Percentiles rank a stretch among this genome's conserved stretches.
Evolutionary conservation across 37 sponge, comb jelly and placozoan genomes (phyloP).

Genomic region (Halichondria panicea): DNA sequence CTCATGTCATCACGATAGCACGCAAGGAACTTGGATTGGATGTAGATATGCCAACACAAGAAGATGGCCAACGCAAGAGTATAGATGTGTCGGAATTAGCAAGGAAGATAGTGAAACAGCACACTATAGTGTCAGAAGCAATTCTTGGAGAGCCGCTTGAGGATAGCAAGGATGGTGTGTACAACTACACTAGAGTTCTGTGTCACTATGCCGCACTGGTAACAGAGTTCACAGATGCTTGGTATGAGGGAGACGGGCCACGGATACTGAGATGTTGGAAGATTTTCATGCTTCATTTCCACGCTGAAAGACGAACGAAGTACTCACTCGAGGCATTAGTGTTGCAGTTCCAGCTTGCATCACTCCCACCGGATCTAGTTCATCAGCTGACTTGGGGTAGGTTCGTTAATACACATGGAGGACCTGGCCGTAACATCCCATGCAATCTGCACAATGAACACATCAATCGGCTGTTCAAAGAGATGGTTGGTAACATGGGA

Average conservation of each 20-base stretch:
- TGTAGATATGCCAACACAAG: no score
- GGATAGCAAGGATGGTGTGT: constrained; percentile 19
- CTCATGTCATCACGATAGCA: constrained; percentile 5
- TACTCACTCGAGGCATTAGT: constrained; percentile 24
- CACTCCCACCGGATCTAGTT: constrained; percentile 17
- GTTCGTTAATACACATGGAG: constrained; percentile 49
- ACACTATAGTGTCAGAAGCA: no score
- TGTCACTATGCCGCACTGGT: constrained; percentile 42
- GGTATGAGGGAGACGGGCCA: constrained; percentile 55
- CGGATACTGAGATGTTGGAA: constrained; percentile 40
- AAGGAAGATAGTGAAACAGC: no score
- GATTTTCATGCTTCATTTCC: constrained; percentile 40
- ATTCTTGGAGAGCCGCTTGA: no score
- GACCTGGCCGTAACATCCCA: constrained; percentile 36
- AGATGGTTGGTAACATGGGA: constrained; percentile 37
- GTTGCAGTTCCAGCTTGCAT: constrained; percentile 11
- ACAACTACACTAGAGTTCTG: constrained; percentile 35
- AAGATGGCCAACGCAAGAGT: no score
- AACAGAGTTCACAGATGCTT: constrained; percentile 30
- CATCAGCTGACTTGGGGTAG: constrained; percentile 47
- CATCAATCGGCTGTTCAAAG: constrained; percentile 40
- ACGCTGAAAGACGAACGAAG: constrained; percentile 11
- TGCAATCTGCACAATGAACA: constrained; percentile 45
- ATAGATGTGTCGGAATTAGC: no score
- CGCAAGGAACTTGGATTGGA: no score